A percentile compares a stretch with the other conserved stretches of the same genome.
Conservation (phyloP, 2,113 vertebrate genomes). For the Nycticorax nycticorax region DNA sequence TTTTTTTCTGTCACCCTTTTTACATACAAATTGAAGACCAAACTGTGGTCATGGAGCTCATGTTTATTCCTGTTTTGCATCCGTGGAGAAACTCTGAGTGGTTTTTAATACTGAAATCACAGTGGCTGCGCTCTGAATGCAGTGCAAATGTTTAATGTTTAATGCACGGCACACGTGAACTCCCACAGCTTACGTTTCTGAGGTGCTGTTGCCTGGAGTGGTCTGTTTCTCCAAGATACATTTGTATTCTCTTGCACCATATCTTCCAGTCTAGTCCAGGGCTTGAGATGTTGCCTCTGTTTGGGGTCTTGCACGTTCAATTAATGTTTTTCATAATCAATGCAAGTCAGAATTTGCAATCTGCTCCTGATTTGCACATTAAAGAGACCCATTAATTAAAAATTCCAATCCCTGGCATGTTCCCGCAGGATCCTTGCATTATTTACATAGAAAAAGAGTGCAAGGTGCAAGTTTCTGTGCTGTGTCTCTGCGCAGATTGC, state of each 20-base stretch:
- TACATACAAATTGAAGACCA: constrained; percentile 19
- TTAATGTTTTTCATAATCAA: constrained; percentile 83
- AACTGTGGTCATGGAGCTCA: background rate
- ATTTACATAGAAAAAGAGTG: constrained; percentile 76
- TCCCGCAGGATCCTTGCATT: constrained; percentile 78
- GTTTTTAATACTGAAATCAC: constrained; percentile 6
- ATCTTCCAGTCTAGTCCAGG: constrained; percentile 44
- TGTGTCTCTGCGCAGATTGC: constrained; percentile 40
- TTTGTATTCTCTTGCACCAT: constrained; percentile 52
- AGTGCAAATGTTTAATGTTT: background rate
- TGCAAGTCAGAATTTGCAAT: constrained; percentile 80
- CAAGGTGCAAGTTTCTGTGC: constrained; percentile 71
- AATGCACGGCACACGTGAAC: constrained; percentile 14
- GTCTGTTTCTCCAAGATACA: constrained; percentile 20
- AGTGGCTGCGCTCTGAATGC: constrained; percentile 38
- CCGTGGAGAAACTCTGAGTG: background rate
- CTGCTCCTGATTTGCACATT: constrained; percentile 85
- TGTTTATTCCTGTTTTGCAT: constrained; percentile 34
- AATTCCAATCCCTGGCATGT: constrained; percentile 77
- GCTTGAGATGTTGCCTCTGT: constrained; percentile 62
- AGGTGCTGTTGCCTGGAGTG: constrained; percentile 21
- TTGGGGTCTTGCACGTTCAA: constrained; percentile 77
- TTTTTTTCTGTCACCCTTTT: background rate
- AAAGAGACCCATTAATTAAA: constrained; percentile 85
- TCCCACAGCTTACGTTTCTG: background rate